phyloP scores from a whole-genome alignment of 1,140 invertebrate genomes.

The Ceratitis capitata region DNA sequence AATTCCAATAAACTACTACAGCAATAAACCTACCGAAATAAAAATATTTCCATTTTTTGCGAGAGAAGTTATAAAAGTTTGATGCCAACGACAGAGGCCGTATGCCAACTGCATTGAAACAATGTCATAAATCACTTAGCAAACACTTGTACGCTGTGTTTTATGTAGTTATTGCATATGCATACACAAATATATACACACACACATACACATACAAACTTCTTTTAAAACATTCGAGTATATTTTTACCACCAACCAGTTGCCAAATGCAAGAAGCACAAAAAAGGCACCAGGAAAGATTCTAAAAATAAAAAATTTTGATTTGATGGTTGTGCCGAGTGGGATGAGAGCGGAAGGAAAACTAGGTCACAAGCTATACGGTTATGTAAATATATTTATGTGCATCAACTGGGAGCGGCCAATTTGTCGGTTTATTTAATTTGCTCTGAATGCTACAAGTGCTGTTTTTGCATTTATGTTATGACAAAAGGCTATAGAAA shows the following conservation, averaged over 20 bases:
- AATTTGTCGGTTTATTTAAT: conserved; percentile 8
- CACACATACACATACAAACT: no score
- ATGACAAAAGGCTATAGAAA: neutral
- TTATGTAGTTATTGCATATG: neutral
- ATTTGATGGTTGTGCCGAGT: neutral
- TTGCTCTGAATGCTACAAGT: neutral
- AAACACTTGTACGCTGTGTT: neutral
- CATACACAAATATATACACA: no score
- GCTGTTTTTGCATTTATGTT: neutral
- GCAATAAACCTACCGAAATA: no score
- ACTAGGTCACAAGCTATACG: neutral
- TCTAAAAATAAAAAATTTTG: no score
- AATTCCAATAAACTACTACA: no score
- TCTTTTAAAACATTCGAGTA: no score
- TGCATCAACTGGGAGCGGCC: neutral
- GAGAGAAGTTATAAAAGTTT: neutral
- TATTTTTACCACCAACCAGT: neutral
- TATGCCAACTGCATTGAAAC: neutral
- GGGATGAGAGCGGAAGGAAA: neutral
- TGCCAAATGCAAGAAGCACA: neutral
- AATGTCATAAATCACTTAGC: conserved; percentile 29
- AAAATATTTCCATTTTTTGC: no score
- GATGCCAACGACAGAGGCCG: neutral
- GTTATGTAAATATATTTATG: neutral
- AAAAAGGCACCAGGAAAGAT: neutral